Evolutionary conservation across 2,888 invertebrate genomes (phyloP), one percentile per base, ranked within the genome.

Genomic region (Cyaniris semiargus): DNA sequence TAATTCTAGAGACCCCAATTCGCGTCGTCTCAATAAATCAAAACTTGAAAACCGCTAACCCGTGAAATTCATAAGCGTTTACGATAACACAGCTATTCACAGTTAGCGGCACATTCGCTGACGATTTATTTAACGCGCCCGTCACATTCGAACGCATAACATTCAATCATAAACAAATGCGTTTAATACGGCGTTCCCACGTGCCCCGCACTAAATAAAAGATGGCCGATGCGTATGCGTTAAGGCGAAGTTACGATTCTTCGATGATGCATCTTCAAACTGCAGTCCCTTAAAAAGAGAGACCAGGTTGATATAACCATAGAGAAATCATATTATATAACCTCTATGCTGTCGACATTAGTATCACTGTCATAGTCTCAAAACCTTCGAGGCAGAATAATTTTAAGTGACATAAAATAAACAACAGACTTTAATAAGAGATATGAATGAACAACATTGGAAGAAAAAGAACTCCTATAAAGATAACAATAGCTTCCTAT

Each of bases 151-250:
- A 53, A 76, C 76, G 34, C 74, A 70, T 75, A 76, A 60, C 71
- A 78, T 78, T 79, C 79, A 78, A 79, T 79, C 77, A 78, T 79
- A 78, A 76, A 71, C 79, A 80, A 79, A 79, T 79, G 77, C 77
- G 77, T 80, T 80, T 58, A 78, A 79, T 78, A 70, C 76, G 44
- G 44, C 78, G 60, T 77, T 86, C 87, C 85, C 88, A 88, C 86
- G 86, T 86, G 76, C 70, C 71, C 79, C 79, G 80, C 81, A 81
- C 83, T 83, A 90, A 89, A 89, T 89, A 88, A 89, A 91, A 91
- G 88, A 91, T 90, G 90, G 89, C 89, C 83, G 84, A 81, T 80
- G 81, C 83, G 85, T 83, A n/a, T 80, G 23, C 15, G 15, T 66
- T 66, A 66, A 66, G 66, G 27, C 27, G 66, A 13, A 18, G 66